phyloP scores from a whole-genome alignment of 2,888 invertebrate genomes.

The Seira ritae region DNA sequence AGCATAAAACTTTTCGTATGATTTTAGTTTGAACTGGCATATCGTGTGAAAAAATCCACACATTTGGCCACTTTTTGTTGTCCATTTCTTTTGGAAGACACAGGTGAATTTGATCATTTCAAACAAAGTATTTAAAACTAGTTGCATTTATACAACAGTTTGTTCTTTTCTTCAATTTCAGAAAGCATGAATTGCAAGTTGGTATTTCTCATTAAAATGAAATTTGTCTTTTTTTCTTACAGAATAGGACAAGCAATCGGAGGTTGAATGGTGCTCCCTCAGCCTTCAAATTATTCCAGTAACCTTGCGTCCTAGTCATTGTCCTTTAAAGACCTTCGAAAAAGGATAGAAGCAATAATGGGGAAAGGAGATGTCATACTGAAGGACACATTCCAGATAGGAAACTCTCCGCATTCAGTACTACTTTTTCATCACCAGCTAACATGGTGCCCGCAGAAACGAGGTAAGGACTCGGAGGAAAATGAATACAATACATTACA shows the following conservation, averaged over 20 bases:
- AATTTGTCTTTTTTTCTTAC: not conserved
- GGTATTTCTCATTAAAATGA: not conserved
- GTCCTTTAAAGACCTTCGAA: not conserved
- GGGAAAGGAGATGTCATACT: conserved; percentile 67
- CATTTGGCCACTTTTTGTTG: not conserved
- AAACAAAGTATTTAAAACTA: not conserved
- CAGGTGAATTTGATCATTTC: not conserved
- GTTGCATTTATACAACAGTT: not conserved
- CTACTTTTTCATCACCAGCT: conserved; percentile 71
- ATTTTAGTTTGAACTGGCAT: not conserved
- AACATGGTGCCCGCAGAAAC: conserved; percentile 72
- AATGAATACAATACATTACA: no score
- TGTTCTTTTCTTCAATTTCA: not conserved
- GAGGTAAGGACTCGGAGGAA: no score
- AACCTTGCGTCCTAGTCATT: not conserved
- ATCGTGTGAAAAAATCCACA: not conserved
- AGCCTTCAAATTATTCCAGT: not conserved
- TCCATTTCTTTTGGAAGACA: not conserved
- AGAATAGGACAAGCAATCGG: not conserved
- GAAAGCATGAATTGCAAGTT: not conserved
- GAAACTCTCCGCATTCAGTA: conserved; percentile 65
- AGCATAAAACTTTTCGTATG: not conserved
- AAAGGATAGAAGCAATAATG: conserved; percentile 35
- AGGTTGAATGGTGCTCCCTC: not conserved
- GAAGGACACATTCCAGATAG: conserved; percentile 69